Evolutionary conservation across 2,797 vertebrate species (phyloP), one percentile per base, ranked within the genome.

Genomic region (Bradypodion pumilum): DNA sequence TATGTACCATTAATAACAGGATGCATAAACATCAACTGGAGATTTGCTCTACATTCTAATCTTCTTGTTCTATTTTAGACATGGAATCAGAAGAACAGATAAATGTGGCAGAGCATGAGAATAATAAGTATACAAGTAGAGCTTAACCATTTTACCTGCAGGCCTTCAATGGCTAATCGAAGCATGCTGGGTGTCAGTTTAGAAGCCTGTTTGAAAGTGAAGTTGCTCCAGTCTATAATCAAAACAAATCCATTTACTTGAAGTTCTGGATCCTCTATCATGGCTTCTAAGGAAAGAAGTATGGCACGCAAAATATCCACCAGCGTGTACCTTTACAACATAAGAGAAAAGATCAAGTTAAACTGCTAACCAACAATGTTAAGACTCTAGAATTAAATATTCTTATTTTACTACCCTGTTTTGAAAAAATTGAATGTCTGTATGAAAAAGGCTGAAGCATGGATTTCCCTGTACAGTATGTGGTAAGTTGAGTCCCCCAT

Each of bases 221-320:
- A 99, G 96, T 99, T 99, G 93, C 98, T 99, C 98, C 98, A 99
- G 96, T 99, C 98, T 95, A 99, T 99, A 95, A 98, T 99, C 95
- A 99, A 96, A 95, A 99, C 97, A 96, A 99, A 99, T 91, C 98
- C 98, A 91, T 99, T 99, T 89, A 99, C 98, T 93, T 99, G 98
- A 90, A 99, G 97, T 95, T 99, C 98, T 0, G 98, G 97, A 77
- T 99, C 98, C 95, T 99, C 98, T 62, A 99, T 99, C 98, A 99
- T 99, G 77, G 98, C 97, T 92, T 99, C 98, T 95, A 99, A 89
- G 16, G 98, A 99, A 90, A 99, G 97, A 89, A 99, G 95, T 93
- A 99, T 99, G 68, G 98, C 97, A 2, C 98, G 96, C 94, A 99
- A 96, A 92, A 99, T 99, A 96, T 99, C 98, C 97, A 99, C 98